Percentiles rank a stretch among this genome's conserved stretches.
These are phyloP conservation scores for Stenolophus ochropezus DNA, from an alignment of 2,888 invertebrate genomes.

Conservation along the genomic window DNA sequence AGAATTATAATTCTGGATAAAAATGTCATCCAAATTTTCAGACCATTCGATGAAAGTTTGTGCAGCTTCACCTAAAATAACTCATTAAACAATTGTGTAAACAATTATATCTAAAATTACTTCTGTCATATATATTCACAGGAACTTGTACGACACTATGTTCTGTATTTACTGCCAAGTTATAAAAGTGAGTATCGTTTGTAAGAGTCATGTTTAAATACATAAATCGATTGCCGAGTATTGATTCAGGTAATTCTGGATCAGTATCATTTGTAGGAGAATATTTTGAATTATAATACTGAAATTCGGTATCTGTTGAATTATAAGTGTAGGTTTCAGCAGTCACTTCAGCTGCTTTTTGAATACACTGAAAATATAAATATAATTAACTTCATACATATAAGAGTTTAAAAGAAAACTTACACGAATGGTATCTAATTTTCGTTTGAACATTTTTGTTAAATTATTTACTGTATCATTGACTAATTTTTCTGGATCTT, in stretches of 20 bases:
- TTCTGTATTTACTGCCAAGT: conserved; percentile 86
- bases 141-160: conserved; percentile 95
- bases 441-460: conserved; percentile 88
- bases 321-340: conserved; percentile 79
- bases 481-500: conserved; percentile 87
- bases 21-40: conserved; percentile 87
- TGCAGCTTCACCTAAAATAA: conserved; percentile 72
- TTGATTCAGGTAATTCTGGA: conserved; percentile 67
- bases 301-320: conserved; percentile 71
- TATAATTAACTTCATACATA: too few species aligned
- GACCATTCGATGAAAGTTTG: conserved; percentile 93
- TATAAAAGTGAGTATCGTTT: conserved; percentile 88
- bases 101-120: conserved; percentile 72
- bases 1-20: conserved; percentile 88
- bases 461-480: conserved; percentile 88
- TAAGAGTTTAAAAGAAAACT: conserved; percentile 62
- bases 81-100: neutral
- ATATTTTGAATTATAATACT: conserved; percentile 90
- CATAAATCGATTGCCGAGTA: conserved; percentile 70
- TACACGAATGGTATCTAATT: conserved; percentile 92
- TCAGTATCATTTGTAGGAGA: conserved; percentile 74
- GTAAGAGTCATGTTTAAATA: conserved; percentile 79
- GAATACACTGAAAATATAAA: conserved; percentile 84
- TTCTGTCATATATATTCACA: conserved; percentile 91
- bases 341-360: conserved; percentile 82